Base-by-base conservation (phyloP, 2,113 vertebrate genomes). In the Okapia johnstoni region DNA sequence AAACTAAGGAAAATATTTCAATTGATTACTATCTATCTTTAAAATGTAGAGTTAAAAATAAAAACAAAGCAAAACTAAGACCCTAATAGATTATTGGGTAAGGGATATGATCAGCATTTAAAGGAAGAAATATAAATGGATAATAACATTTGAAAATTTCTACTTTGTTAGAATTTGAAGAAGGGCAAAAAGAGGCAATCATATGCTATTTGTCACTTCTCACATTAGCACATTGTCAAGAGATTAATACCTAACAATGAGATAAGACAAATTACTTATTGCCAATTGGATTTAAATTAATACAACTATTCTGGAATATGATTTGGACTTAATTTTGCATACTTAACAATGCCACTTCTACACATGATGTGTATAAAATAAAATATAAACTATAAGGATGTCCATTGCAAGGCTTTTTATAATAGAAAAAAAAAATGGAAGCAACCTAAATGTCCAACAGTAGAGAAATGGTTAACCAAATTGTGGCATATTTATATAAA, bases 221-320 rank as follows among this genome's bases (percentile, higher is more conserved):
- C 48, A 88, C 79, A 81, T 80, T 93, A 96, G 25, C 48, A 83
- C 21, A 80, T 91, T 93, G 92, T 36, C 1, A 80, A 77, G 85
- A 91, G 15, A 76, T 73, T 85, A 91, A 73, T 76, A 61, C 36
- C 43, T 11, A 77, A 25, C 16, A 66, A 66, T 36, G 54, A 88
- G 36, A 36, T 88, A 86, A 92, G 40, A 88, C n/a, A 95, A 57
- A 94, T 90, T 57, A 94, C 36, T 88, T 88, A 88, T 33, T 94
- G 19, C 19, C 93, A 90, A 33, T 54, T 58, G n/a, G 25, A 84
- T 84, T 92, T 96, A 85, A 97, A 88, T 89, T 86, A 95, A 60
- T 84, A 36, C 5, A 88, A 36, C 4, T 70, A 48, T 80, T 94
- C 33, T 94, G 16, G 61, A 86, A 89, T 79, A 77, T 2, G 33